Evolutionary conservation across 2,888 invertebrate genomes (phyloP).

Genomic region (Caenorhabditis drosophilae): DNA sequence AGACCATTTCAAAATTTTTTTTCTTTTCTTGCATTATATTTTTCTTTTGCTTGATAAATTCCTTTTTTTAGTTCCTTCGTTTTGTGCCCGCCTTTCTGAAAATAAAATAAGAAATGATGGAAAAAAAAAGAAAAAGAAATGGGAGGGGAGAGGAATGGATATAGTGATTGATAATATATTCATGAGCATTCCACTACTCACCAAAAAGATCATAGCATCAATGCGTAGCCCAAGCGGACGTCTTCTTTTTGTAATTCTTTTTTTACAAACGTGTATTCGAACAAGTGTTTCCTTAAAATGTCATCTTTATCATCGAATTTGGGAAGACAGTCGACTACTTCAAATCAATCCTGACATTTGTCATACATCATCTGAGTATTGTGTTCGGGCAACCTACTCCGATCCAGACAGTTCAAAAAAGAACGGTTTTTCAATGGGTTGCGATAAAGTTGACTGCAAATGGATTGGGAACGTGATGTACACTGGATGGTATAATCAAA

Average conservation of each 20-base stretch:
- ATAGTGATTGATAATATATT: no score
- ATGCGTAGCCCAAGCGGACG: constrained; percentile 25
- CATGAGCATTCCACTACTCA: no score
- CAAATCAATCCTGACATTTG: constrained; percentile 50
- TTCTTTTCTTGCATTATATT: no score
- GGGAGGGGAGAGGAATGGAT: no score
- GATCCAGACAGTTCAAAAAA: constrained; percentile 54
- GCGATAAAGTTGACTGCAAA: constrained; percentile 56
- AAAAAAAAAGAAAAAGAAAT: no score
- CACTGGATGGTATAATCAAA: constrained; percentile 44
- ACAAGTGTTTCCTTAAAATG: constrained; percentile 49
- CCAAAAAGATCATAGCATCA: constrained; percentile 31
- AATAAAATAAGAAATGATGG: no score
- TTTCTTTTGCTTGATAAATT: no score
- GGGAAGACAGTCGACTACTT: constrained; percentile 46
- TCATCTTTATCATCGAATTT: constrained; percentile 48
- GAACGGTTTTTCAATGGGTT: constrained; percentile 56
- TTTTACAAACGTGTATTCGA: no score
- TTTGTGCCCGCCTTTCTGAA: no score
- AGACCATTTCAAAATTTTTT: no score
- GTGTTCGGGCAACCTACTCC: constrained; percentile 43
- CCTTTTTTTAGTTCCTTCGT: no score
- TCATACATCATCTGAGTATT: constrained; percentile 34
- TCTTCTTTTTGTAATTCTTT: constrained; percentile 4
- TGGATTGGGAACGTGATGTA: constrained; percentile 30